phyloP scores from a whole-genome alignment of 2,888 invertebrate genomes.

The Phragmatobia fuliginosa region DNA sequence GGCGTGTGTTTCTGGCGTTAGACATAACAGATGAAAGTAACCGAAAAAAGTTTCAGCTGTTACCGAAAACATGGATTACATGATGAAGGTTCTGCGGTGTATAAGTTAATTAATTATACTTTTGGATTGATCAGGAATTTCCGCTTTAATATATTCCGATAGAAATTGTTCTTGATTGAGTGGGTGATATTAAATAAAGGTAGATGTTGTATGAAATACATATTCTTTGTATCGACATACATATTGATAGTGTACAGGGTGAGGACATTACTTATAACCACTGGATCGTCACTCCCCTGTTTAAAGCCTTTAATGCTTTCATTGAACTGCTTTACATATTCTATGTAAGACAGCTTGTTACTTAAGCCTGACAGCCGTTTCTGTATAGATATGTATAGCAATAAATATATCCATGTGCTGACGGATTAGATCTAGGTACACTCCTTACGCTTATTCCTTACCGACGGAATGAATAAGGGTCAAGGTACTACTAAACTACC shows the following conservation, averaged over 20 bases:
- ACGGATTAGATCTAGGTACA: too few species aligned
- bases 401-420: background rate
- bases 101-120: slow-evolving; percentile 48
- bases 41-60: slow-evolving; percentile 43
- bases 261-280: background rate
- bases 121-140: slow-evolving; percentile 36
- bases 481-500: background rate
- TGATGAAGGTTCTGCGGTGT: slow-evolving; percentile 44
- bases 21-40: slow-evolving; percentile 45
- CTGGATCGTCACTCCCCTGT: background rate
- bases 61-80: slow-evolving; percentile 46
- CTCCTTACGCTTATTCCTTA: too few species aligned
- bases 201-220: too few species aligned
- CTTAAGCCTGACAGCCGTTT: background rate
- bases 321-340: background rate
- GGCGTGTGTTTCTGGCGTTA: slow-evolving; percentile 32
- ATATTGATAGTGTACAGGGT: background rate
- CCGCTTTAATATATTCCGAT: slow-evolving; percentile 11
- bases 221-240: background rate
- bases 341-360: background rate
- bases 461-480: too few species aligned
- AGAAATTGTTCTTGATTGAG: background rate
- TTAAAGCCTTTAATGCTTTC: background rate
- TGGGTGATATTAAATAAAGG: too few species aligned
- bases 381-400: background rate